Conservation (phyloP, 2,113 vertebrate species). For the Balaeniceps rex region DNA sequence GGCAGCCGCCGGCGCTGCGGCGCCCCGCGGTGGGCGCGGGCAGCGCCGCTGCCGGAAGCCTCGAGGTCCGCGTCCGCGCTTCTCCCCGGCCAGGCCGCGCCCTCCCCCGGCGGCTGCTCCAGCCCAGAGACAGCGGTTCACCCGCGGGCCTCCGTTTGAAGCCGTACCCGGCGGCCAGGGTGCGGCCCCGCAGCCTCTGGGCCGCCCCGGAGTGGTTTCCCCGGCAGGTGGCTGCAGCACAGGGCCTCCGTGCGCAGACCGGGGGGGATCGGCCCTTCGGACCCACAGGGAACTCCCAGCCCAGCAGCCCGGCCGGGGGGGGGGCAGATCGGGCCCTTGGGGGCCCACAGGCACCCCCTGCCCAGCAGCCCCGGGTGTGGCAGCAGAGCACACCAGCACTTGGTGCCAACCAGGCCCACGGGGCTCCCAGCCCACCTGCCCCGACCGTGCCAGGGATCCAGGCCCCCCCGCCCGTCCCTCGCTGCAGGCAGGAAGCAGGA, state of each 20-base stretch:
- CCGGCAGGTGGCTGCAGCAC: not conserved
- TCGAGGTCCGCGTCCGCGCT: fast-evolving
- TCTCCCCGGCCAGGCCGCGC: too few species aligned
- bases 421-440: not conserved
- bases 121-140: too few species aligned
- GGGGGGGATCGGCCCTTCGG: not conserved
- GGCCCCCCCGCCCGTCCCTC: fast-evolving
- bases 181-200: not conserved
- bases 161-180: not conserved
- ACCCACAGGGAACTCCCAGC: too few species aligned
- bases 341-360: too few species aligned
- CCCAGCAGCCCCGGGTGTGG: not conserved
- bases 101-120: not conserved
- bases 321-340: too few species aligned
- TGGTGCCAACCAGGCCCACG: not conserved
- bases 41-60: not conserved
- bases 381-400: not conserved
- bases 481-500: not conserved
- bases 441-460: too few species aligned
- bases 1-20: not conserved
- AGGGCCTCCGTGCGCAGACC: fast-evolving
- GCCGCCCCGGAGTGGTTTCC: not conserved
- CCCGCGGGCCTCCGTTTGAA: not conserved
- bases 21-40: not conserved
- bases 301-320: too few species aligned